Conservation (phyloP, 1,140 invertebrate genomes). For the Atta texana region DNA sequence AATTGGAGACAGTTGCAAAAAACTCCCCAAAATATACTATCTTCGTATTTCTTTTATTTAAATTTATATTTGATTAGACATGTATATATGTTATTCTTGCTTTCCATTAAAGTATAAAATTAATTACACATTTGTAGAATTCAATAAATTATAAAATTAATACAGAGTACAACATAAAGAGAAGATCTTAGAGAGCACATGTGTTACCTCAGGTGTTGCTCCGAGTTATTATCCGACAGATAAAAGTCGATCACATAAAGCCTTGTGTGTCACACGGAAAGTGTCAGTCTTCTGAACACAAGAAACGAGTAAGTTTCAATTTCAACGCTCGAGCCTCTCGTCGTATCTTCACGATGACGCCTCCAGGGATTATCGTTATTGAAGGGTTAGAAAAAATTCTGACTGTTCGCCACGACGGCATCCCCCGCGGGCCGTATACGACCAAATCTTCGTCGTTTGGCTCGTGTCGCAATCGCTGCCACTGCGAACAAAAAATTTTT, state of each 20-base stretch:
- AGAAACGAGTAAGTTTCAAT: constrained; percentile 26
- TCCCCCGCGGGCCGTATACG: neutral
- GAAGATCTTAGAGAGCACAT: neutral
- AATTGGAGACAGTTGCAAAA: neutral
- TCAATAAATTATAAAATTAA: neutral
- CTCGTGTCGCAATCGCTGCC: constrained; percentile 47
- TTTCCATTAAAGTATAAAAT: neutral
- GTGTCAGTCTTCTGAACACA: constrained; percentile 2
- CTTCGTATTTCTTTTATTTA: neutral
- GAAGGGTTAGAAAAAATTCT: constrained; percentile 37
- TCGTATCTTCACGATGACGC: neutral
- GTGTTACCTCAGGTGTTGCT: neutral
- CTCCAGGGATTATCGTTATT: neutral
- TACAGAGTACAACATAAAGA: neutral
- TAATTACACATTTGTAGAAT: neutral
- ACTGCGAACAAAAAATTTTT: constrained; percentile 58
- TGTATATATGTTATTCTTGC: neutral
- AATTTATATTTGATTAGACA: neutral
- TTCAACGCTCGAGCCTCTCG: constrained; percentile 13
- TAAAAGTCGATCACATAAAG: neutral
- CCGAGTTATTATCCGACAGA: constrained; percentile 11
- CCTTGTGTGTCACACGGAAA: constrained; percentile 11
- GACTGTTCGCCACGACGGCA: neutral
- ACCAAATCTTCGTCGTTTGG: constrained; percentile 27
- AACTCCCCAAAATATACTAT: neutral